Conservation (phyloP, 30 jellyfish, hydroid and myxozoan species). For the Aurelia sp. region DNA sequence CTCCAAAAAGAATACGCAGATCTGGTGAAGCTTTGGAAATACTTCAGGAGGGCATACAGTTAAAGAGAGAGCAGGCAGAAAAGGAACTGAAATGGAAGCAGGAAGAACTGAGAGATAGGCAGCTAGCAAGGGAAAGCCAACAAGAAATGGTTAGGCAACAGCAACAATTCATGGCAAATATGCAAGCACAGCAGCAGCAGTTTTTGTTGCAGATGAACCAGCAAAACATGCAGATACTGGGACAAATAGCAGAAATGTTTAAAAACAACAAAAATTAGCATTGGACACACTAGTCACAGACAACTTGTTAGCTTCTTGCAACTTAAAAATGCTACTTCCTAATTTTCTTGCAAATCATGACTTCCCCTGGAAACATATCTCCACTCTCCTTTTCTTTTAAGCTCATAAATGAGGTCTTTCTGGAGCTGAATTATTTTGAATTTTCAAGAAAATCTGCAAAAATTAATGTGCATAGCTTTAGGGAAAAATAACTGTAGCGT, state of each 20-base stretch:
- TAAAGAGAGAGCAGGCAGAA: slow-evolving; percentile 38
- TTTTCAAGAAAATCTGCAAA: no score
- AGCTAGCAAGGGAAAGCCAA: slow-evolving; percentile 40
- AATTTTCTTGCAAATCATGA: no score
- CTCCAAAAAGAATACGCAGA: slow-evolving; percentile 33
- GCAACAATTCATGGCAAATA: slow-evolving; percentile 48
- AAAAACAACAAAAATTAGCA: slow-evolving; percentile 20
- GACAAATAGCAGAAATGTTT: slow-evolving; percentile 28
- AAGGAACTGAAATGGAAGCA: slow-evolving; percentile 3
- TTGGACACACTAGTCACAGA: not conserved
- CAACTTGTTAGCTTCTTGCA: not conserved
- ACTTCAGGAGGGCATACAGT: slow-evolving; percentile 32
- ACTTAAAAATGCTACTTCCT: no score
- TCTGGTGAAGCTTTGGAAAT: slow-evolving; percentile 39
- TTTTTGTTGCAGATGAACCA: slow-evolving; percentile 39
- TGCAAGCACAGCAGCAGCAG: slow-evolving; percentile 61
- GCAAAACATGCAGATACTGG: slow-evolving; percentile 36
- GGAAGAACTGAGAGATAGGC: slow-evolving; percentile 23
- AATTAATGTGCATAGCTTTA: no score
- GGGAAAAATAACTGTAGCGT: no score
- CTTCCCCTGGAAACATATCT: no score
- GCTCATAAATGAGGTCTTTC: no score
- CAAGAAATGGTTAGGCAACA: slow-evolving; percentile 50
- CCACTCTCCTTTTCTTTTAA: no score
- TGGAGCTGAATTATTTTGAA: no score